Evolutionary conservation across 2,113 vertebrate species (phyloP).

Genomic region (Neomonachus schauinslandi): DNA sequence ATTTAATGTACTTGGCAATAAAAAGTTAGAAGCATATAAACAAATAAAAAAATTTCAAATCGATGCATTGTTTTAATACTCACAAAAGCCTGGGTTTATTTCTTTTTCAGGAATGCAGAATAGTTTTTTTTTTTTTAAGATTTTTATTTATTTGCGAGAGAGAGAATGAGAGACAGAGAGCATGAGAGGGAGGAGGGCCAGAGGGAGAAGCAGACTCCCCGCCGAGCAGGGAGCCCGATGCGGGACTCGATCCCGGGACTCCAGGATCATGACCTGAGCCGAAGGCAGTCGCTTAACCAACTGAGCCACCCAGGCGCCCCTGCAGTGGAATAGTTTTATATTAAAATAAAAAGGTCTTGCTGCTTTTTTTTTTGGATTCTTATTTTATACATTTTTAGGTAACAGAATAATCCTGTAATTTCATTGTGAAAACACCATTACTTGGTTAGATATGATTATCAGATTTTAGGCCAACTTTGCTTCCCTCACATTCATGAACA

Average conservation of each 20-base stretch:
- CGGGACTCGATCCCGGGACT: too few relatives aligned
- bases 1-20: neutral
- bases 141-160: too few relatives aligned
- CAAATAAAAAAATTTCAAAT: neutral
- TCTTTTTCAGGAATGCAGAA: neutral
- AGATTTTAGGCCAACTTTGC: neutral
- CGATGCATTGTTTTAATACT: neutral
- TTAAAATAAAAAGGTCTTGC: slow-evolving; percentile 11
- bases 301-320: too few relatives aligned
- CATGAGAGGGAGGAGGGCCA: too few relatives aligned
- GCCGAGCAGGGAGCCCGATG: too few relatives aligned
- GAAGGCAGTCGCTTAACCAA: too few relatives aligned
- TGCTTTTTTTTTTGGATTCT: neutral
- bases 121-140: too few relatives aligned
- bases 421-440: slow-evolving; percentile 29
- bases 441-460: neutral
- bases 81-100: neutral
- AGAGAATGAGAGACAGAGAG: too few relatives aligned
- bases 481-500: neutral
- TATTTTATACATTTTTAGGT: slow-evolving; percentile 17
- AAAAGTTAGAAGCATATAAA: slow-evolving; percentile 23
- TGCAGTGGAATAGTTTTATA: neutral
- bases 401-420: neutral
- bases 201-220: too few relatives aligned
- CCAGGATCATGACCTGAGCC: too few relatives aligned